Base-by-base conservation (phyloP, 2,113 vertebrate species). In the Carassius auratus region DNA sequence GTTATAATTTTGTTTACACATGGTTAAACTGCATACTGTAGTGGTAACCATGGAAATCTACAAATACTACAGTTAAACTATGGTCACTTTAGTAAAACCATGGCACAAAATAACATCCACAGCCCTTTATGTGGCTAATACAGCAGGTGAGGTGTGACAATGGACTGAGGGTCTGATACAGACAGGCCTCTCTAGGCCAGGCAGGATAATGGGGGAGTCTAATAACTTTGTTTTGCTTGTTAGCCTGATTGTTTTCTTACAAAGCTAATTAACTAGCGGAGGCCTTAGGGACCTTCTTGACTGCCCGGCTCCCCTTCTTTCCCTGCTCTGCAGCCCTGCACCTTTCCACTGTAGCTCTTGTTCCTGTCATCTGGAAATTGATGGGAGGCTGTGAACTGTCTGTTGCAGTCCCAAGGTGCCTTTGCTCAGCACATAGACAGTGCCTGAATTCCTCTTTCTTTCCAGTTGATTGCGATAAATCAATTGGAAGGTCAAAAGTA, bases 401-500 rank as follows among this genome's bases (percentile, higher is more conserved):
- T 94, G 91, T 78, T 84, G 88, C 90, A 87, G 90, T 94, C 95
- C 93, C 93, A 95, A 95, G 93, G 94, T 95, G 94, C 94, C 95
- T 94, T 94, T 95, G 92, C 91, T 84, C 84, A 57, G 87, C 42
- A 76, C 91, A 89, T 89, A 89, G 89, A 92, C 90, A 91, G 92
- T 92, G 89, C 91, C 88, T 52, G 59, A 90, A 93, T 92, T 91
- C 91, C 91, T 93, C 90, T 92, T 91, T 92, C 88, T 87, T 91
- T 90, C 88, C 90, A 92, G 91, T 92, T 94, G 93, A 94, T 94
- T 93, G 93, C 90, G 86, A 92, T 93, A 94, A 94, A 95, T 95
- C 94, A 95, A 95, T 95, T 85, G 84, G 77, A 90, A 85, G 91
- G 94, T 95, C 93, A 93, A 92, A 93, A 90, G 89, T 89, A 92